phyloP scores from a whole-genome alignment of 2,888 invertebrate species.

The Tachystola acroxantha region DNA sequence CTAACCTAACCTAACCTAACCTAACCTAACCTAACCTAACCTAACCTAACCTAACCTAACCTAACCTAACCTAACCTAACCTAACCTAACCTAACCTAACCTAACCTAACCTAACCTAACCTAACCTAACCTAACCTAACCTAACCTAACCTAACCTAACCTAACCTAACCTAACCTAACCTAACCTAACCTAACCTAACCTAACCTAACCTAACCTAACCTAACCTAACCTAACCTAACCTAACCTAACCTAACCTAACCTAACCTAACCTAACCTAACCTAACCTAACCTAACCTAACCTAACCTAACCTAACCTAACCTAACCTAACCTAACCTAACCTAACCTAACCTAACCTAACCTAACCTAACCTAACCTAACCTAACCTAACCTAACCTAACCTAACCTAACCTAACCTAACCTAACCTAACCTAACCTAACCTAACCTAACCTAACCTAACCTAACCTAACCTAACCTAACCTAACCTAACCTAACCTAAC shows the following conservation, averaged over 20 bases:
- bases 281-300: constrained; percentile 11
- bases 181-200: constrained; percentile 14
- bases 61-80: constrained; percentile 23
- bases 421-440: constrained; percentile 13
- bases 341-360: constrained; percentile 11
- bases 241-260: constrained; percentile 11
- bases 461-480: constrained; percentile 14
- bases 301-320: constrained; percentile 10
- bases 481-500: constrained; percentile 14
- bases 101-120: constrained; percentile 21
- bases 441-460: constrained; percentile 13
- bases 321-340: constrained; percentile 8
- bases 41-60: constrained; percentile 25
- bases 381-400: constrained; percentile 11
- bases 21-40: constrained; percentile 21
- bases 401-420: constrained; percentile 11
- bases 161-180: constrained; percentile 19
- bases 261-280: constrained; percentile 11
- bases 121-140: constrained; percentile 25
- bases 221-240: constrained; percentile 11
- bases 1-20: constrained; percentile 17
- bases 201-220: constrained; percentile 10
- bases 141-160: constrained; percentile 22
- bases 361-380: constrained; percentile 11
- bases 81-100: constrained; percentile 20